Evolutionary conservation across 2,797 vertebrate species (phyloP), one percentile per base, ranked within the genome.

Genomic region (Typhlichthys eigenmanni): DNA sequence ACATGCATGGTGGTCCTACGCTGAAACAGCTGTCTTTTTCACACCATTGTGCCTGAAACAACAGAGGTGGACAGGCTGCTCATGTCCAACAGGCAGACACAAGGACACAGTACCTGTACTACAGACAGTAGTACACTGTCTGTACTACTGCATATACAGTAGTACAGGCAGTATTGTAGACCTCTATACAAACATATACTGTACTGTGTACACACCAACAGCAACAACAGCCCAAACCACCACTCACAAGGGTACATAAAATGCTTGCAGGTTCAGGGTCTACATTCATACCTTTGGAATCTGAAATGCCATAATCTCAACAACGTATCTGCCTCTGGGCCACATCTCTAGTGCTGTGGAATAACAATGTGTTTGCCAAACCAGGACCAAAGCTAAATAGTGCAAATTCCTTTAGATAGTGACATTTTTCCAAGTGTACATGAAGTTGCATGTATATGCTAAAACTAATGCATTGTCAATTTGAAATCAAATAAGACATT

Each of bases 41-140:
- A 83, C 78, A 77, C 82, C 66, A 9, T 78, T 17, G 57, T 79
- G 74, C 87, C 79, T 87, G 78, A 80, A 88, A 85, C 79, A 83
- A 85, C 83, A 86, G 50, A 60, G 52, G 55, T n/a, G 56, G 32
- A 38, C 58, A 48, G 48, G 7, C 2, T 7, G 24, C 54, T 8
- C 24, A 24, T 47, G 4, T 53, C 64, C 69, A 75, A 81, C 50
- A 68, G 71, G 58, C 38, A 32, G 56, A 48, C 65, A 46, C 51
- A 55, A 19, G 61, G 67, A 70, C 58, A 71, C 19, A 64, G 24
- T 29, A 17, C 19, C 19, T 62, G 24, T 29, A 17, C 19, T 19
- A 19, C 19, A 19, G 19, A 19, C 19, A 19, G 19, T 19, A 19
- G 19, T 19, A 19, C 19, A 19, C 19, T 19, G 19, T 19, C 19